Base-by-base conservation (phyloP, 2,888 invertebrate genomes). In the Trichopoda pennipes region DNA sequence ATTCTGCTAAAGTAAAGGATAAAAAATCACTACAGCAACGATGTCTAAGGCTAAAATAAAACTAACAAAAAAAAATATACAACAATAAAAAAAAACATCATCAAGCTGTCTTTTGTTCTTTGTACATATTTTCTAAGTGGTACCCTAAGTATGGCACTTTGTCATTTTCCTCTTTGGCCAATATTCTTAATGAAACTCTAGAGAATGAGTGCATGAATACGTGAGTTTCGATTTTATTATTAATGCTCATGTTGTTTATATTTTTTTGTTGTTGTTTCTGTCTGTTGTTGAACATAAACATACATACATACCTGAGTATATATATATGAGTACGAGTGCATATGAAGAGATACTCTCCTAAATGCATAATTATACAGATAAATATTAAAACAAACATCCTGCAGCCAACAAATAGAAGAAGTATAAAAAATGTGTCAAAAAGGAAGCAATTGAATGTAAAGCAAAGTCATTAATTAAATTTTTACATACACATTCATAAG, bases 141-240 rank as follows among this genome's bases (percentile, higher is more conserved):
- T 55, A 55, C 55, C 68, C 49, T 68, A 61, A 68, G 79, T 79
- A 79, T 68, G 79, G 79, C 68, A 80, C 79, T 74, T 80, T 80
- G 73, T 80, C 79, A 80, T 80, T 60, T 79, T 80, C 73, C 73
- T 79, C 73, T 80, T 68, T 80, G 79, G 73, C 73, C 73, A 80
- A 80, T 74, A 74, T 80, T 80, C 79, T 61, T 61, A 74, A 74
- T 80, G 73, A 73, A 77, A 63, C 49, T 77, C 70, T 77, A 49
- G 63, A 70, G 56, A 51, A 63, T 75, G 55, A 51, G 70, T 70
- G 47, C 42, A 66, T 21, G 64, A 70, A 74, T 53, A 63, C 19
- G 17, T 69, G 53, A 58, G 75, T 60, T 75, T 75, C 58, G 58
- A 66, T 68, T 60, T 68, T 75, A 66, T 66, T 75, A 75, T 51